Base-by-base conservation (phyloP, 1,140 invertebrate genomes). In the Lasioglossum baleicum region DNA sequence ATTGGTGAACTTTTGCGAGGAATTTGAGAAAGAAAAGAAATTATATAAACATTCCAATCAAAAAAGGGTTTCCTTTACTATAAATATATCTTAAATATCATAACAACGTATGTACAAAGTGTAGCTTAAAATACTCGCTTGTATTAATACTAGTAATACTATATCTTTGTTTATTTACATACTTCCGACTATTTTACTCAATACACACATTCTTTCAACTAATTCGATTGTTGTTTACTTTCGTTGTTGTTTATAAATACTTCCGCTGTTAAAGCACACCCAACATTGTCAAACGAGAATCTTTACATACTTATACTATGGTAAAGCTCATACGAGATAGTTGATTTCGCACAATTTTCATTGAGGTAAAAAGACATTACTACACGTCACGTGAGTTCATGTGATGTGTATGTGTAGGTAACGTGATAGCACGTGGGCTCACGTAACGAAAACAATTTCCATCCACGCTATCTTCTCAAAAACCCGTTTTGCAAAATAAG, bases 31-130 rank as follows among this genome's bases (percentile, higher is more conserved):
- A 66, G n/a, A 68, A 4, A 42, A 48, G 58, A 76, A 58, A 22
- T 80, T 53, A 65, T 51, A 48, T 66, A 51, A 66, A 73, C 31
- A 69, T 17, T 8, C 26, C 71, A 48, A 2, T 53, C 73, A 48
- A 81, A 42, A 48, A 81, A 42, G 42, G 0, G 10, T 56, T 48
- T 66, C 61, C 31, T 77, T 71, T 74, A 79, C 67, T 81, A 72
- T 69, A 86, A 83, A 86, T 86, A 87, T 86, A 88, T 86, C 58
- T 87, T 86, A 84, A 82, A 85, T 87, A 87, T 85, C 63, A 60
- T 65, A 88, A 87, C 81, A 87, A 69, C 82, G 15, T 83, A 80
- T 83, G 42, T 85, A 85, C 68, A 85, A 15, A 20, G 5, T 4
- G 2, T 4, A 60, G 2, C n/a, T 44, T 61, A 51, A 0, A 63